These are phyloP conservation scores for Microchrysa polita DNA, from an alignment of 2,888 invertebrate genomes.

Conservation along the genomic window DNA sequence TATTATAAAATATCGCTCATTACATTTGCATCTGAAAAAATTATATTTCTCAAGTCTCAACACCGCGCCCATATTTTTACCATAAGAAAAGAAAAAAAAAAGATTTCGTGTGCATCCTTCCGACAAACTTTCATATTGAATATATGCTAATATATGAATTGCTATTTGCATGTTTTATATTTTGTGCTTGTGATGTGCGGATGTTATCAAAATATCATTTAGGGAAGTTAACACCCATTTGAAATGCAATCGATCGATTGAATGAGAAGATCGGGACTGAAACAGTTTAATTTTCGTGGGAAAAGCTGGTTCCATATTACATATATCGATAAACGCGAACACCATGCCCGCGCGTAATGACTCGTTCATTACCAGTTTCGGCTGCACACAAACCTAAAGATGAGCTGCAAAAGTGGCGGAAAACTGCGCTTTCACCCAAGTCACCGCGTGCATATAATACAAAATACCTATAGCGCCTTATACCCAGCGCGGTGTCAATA, in stretches of 20 bases:
- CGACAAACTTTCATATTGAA: too few species aligned
- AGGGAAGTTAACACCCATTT: slow-evolving; percentile 13
- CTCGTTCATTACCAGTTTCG: slow-evolving; percentile 4
- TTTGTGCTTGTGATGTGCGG: neutral
- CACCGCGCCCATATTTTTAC: too few species aligned
- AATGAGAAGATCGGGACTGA: neutral
- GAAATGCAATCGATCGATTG: neutral
- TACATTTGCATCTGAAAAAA: too few species aligned
- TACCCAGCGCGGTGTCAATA: slow-evolving; percentile 27
- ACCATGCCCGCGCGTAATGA: neutral
- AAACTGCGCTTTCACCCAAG: slow-evolving; percentile 13
- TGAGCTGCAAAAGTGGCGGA: neutral
- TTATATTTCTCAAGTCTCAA: too few species aligned
- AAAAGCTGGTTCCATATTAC: slow-evolving; percentile 3
- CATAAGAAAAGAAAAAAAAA: too few species aligned
- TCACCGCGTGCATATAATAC: too few species aligned
- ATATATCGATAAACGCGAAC: neutral
- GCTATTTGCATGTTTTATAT: too few species aligned
- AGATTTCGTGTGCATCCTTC: too few species aligned
- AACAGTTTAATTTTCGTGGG: slow-evolving; percentile 21
- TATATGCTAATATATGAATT: too few species aligned
- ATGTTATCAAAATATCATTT: slow-evolving; percentile 5
- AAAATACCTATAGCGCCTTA: slow-evolving; percentile 22
- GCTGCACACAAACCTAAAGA: too few species aligned
- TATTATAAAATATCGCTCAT: too few species aligned